Evolutionary conservation across 2,888 invertebrate genomes (phyloP).

Genomic region (Clusia tigrina): DNA sequence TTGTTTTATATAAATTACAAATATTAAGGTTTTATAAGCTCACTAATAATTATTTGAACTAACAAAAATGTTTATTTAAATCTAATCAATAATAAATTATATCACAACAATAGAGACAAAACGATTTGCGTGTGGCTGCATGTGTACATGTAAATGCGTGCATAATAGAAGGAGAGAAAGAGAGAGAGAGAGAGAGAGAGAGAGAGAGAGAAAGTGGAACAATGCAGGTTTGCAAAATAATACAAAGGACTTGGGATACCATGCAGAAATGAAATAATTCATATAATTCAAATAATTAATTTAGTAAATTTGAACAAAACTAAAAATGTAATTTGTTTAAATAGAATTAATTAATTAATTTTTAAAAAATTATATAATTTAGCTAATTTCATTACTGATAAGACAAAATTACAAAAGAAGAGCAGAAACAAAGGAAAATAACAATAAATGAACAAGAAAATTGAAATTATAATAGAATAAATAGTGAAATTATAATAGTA

Average conservation of each 20-base stretch:
- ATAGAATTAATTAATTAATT: too few species aligned
- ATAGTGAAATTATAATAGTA: not conserved
- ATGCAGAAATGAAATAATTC: too few species aligned
- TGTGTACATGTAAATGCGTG: too few species aligned
- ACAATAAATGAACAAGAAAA: not conserved
- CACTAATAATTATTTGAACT: slow-evolving; percentile 47
- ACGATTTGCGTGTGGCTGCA: slow-evolving; percentile 32
- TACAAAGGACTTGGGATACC: too few species aligned
- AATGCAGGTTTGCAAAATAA: too few species aligned
- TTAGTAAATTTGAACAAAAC: too few species aligned
- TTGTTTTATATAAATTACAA: too few species aligned
- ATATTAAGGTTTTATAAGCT: slow-evolving; percentile 10
- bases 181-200: too few species aligned
- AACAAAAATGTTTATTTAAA: slow-evolving; percentile 35
- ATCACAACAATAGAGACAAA: slow-evolving; percentile 62
- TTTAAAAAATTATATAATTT: too few species aligned
- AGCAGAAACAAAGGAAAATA: slow-evolving; percentile 12
- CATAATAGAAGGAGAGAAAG: slow-evolving; percentile 9
- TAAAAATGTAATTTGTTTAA: too few species aligned
- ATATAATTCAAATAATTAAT: too few species aligned
- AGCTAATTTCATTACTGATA: not conserved
- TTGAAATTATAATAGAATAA: not conserved
- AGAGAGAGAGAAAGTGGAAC: too few species aligned
- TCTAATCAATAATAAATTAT: slow-evolving; percentile 52
- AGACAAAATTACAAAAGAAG: not conserved